Conservation (phyloP, 2,797 vertebrate genomes). For the Eospalax fontanierii region DNA sequence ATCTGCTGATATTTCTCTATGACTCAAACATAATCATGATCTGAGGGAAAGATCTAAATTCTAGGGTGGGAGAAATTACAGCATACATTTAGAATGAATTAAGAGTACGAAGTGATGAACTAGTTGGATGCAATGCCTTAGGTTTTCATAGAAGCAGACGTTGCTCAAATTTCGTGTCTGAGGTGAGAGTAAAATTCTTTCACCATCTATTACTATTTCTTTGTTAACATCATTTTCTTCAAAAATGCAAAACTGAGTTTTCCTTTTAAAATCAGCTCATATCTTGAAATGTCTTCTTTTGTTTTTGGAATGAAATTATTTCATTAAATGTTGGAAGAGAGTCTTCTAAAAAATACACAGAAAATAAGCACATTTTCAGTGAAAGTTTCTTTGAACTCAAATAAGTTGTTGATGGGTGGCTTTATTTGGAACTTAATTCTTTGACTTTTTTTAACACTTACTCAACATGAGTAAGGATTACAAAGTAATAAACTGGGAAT, state of each 20-base stretch:
- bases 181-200: not conserved
- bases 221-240: constrained; percentile 67
- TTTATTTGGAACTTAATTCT: constrained; percentile 52
- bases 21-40: constrained; percentile 71
- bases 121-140: not conserved
- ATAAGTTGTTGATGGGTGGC: not conserved
- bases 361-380: constrained; percentile 47
- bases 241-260: constrained; percentile 35
- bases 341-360: constrained; percentile 57
- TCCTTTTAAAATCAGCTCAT: constrained; percentile 64
- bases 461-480: constrained; percentile 24
- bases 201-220: constrained; percentile 39
- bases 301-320: constrained; percentile 64
- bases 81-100: constrained; percentile 62
- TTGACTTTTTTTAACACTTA: constrained; percentile 47
- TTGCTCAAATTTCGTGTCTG: constrained; percentile 40
- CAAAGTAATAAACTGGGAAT: constrained; percentile 59
- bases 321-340: constrained; percentile 15
- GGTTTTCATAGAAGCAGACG: not conserved
- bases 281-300: constrained; percentile 66
- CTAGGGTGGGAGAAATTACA: constrained; percentile 63
- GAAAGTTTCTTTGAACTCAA: constrained; percentile 18
- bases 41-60: constrained; percentile 64
- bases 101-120: not conserved
- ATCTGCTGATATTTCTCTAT: constrained; percentile 64